phyloP scores from a whole-genome alignment of 2,888 invertebrate species.

The Cenopis cana region DNA sequence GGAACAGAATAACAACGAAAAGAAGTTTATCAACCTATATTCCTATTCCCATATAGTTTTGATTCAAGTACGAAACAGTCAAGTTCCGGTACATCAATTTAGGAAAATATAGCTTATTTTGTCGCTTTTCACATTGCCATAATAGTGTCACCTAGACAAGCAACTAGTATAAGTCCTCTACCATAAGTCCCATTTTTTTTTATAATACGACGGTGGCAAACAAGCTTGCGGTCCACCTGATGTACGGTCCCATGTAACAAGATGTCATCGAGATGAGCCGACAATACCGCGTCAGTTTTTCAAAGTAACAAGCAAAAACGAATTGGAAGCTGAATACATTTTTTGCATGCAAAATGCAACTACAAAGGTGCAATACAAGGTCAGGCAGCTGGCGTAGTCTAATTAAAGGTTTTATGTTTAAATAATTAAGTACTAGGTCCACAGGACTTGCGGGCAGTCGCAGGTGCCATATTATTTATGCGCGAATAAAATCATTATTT shows the following conservation, averaged over 20 bases:
- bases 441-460: conserved; percentile 60
- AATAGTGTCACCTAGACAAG: neutral
- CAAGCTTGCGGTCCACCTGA: too few species aligned
- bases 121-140: neutral
- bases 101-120: neutral
- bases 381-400: conserved; percentile 74
- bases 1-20: too few species aligned
- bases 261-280: conserved; percentile 61
- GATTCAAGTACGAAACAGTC: neutral
- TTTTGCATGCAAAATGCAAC: conserved; percentile 79
- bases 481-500: conserved; percentile 81
- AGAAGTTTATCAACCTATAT: too few species aligned
- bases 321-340: conserved; percentile 62
- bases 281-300: conserved; percentile 41
- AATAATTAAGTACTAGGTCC: conserved; percentile 77
- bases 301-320: conserved; percentile 50
- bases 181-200: too few species aligned
- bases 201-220: too few species aligned
- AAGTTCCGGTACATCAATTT: neutral
- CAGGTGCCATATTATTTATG: conserved; percentile 76
- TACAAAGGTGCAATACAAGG: conserved; percentile 82
- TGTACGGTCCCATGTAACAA: conserved; percentile 47
- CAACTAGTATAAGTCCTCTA: neutral
- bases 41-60: neutral
- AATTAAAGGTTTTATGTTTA: conserved; percentile 84